Evolutionary conservation across 2,888 invertebrate species (phyloP), one percentile per base, ranked within the genome.

Genomic region (Phaonia tiefii): DNA sequence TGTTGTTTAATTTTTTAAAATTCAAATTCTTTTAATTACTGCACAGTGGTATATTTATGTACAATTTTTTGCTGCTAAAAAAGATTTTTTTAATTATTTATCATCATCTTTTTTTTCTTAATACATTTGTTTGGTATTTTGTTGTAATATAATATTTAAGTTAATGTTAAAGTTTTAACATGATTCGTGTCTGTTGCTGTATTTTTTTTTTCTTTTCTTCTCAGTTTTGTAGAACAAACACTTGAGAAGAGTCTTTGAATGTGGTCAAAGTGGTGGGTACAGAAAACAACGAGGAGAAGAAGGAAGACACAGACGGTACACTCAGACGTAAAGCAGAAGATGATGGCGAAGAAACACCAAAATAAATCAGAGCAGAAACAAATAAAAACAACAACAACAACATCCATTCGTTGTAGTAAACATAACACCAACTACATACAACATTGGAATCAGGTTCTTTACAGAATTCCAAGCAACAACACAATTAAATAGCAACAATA

Each of bases 281-380:
- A 31, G 31, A 31, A 8, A 31, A 8, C 3, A 31, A 8, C 31
- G 49, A 49, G 15, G 15, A 17, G 15, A 17, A 49, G 49, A 49
- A 15, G 49, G n/a, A n/a, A n/a, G n/a, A n/a, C n/a, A n/a, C n/a
- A 51, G 51, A 20, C 11, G 8, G 31, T 31, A 31, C 31, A 31
- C 8, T 5, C 31, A 8, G 31, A 8, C 31, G 8, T n/a, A n/a
- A n/a, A 31, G 44, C 42, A 66, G 1, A 65, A 46, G 46, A 15
- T 39, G 67, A 69, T 42, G 56, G 73, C 46, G 76, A 82, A 79
- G 73, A 76, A 79, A 80, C 79, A 73, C 74, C 72, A 78, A 78
- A 82, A 76, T 71, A 79, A 82, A 79, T 71, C 70, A 79, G 80
- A 77, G 77, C 77, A 83, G 77, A 77, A 80, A 79, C 51, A 70